Evolutionary conservation across 2,797 vertebrate species (phyloP), one percentile per base, ranked within the genome.

Genomic region (Sternarchorhynchus goeldii): DNA sequence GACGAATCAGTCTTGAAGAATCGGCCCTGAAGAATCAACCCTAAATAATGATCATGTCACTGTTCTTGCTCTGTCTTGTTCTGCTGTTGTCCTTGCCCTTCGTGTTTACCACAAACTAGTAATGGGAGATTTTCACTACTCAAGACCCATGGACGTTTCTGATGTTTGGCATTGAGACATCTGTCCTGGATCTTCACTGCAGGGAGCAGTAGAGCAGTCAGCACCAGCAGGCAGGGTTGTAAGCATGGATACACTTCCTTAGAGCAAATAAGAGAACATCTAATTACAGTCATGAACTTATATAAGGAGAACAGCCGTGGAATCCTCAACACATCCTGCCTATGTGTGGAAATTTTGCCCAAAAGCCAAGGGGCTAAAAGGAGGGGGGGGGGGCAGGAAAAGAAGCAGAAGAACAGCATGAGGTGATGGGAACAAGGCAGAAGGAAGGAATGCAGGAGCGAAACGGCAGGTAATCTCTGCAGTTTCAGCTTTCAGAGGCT

Each of bases 251-350:
- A 81, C 59, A 56, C 55, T 82, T 73, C 76, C 78, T 82, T 81
- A 85, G 39, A 79, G 32, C 32, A 65, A 41, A 45, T 73, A 65
- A 76, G 69, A 79, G 79, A 72, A 64, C 29, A 45, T 66, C 73
- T 84, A 84, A 85, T 85, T 86, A 86, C 76, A 83, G 75, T 79
- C 79, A 82, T 83, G 78, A 81, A 64, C 77, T 84, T 81, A 75
- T 57, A 80, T 75, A 76, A 76, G 71, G 45, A 12, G 58, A 77
- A 73, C 56, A 55, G 79, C 75, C 36, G 79, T 25, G 66, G 79
- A 83, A 85, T 84, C 81, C 79, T 67, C 76, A 75, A 83, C 74
- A 75, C 64, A 68, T 55, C 58, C 62, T 20, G 29, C 39, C 25
- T 6, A 56, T 34, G 29, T 32, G 83, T 82, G 84, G 74, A 84